phyloP scores from a whole-genome alignment of 2,797 vertebrate genomes.

The Gambelia wislizenii region DNA sequence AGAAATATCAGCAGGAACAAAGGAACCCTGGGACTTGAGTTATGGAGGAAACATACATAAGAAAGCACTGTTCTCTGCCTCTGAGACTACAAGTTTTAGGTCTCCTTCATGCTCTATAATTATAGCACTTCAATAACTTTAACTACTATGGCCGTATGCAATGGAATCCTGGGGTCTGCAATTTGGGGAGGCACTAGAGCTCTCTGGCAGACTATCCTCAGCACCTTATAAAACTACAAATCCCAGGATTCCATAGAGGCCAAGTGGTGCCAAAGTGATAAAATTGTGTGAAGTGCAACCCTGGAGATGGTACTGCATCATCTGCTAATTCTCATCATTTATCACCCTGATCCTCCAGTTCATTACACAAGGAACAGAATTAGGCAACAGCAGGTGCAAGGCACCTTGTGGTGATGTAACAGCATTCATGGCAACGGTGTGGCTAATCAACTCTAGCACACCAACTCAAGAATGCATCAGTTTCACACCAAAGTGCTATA shows the following conservation, averaged over 20 bases:
- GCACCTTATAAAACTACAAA: too few species aligned
- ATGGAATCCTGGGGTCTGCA: too few species aligned
- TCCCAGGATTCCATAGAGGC: background rate
- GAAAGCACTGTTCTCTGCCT: background rate
- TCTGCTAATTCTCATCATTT: background rate
- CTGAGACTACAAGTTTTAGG: background rate
- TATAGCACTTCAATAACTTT: too few species aligned
- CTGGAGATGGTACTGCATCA: background rate
- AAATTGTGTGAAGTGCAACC: background rate
- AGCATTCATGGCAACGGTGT: background rate
- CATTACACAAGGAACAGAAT: background rate
- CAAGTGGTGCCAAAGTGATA: slow-evolving; percentile 36
- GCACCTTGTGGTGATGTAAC: too few species aligned
- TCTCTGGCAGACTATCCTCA: too few species aligned
- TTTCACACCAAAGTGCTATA: too few species aligned
- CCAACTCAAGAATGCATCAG: background rate
- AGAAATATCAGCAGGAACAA: background rate
- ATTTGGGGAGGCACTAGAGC: too few species aligned
- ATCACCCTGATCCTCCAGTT: background rate
- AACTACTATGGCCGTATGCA: too few species aligned
- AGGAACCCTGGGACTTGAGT: too few species aligned
- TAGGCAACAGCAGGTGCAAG: background rate
- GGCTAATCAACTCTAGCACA: background rate
- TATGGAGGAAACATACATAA: background rate
- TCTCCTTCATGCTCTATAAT: background rate